A percentile compares a stretch with the other conserved stretches of the same genome.
These are phyloP conservation scores for Drosophila biarmipes DNA, from an alignment of 1,140 invertebrate genomes.

Conservation along the genomic window DNA sequence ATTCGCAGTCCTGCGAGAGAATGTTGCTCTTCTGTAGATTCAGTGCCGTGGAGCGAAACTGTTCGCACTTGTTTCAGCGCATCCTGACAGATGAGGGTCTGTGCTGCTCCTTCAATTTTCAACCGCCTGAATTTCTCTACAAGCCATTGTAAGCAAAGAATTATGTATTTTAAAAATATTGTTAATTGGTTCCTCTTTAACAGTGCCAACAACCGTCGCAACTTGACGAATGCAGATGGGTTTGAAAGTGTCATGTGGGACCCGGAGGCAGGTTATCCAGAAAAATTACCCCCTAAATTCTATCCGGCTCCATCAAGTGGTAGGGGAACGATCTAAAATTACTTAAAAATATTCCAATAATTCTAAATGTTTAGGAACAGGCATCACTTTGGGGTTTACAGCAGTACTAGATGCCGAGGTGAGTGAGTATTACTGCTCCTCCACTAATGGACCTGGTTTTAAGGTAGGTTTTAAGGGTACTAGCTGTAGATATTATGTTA, in stretches of 20 bases:
- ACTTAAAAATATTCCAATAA: too few relatives aligned
- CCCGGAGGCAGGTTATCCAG: slow-evolving; percentile 88
- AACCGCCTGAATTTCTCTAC: slow-evolving; percentile 88
- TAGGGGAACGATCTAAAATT: slow-evolving; percentile 2
- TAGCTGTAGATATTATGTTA: neutral
- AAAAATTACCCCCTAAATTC: slow-evolving; percentile 85
- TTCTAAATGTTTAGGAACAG: slow-evolving; percentile 85
- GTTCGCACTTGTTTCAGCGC: slow-evolving; percentile 89
- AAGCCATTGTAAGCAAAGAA: slow-evolving; percentile 80
- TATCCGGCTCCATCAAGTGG: slow-evolving; percentile 87
- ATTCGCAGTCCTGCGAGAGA: slow-evolving; percentile 88
- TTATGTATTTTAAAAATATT: neutral
- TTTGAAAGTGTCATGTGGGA: slow-evolving; percentile 88
- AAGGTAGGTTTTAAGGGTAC: slow-evolving; percentile 85
- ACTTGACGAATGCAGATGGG: slow-evolving; percentile 25
- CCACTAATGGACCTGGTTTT: slow-evolving; percentile 91
- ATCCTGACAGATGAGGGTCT: slow-evolving; percentile 92
- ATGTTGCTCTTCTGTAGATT: slow-evolving; percentile 89
- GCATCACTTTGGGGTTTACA: slow-evolving; percentile 88
- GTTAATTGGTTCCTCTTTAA: neutral
- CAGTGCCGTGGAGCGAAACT: slow-evolving; percentile 86
- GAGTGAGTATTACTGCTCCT: slow-evolving; percentile 91
- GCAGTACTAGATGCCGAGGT: slow-evolving; percentile 89
- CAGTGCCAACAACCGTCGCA: slow-evolving; percentile 26
- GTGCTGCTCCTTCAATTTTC: slow-evolving; percentile 92